These are phyloP conservation scores for Willowsia nigromaculata DNA, from an alignment of 2,888 invertebrate species.

Conservation along the genomic window DNA sequence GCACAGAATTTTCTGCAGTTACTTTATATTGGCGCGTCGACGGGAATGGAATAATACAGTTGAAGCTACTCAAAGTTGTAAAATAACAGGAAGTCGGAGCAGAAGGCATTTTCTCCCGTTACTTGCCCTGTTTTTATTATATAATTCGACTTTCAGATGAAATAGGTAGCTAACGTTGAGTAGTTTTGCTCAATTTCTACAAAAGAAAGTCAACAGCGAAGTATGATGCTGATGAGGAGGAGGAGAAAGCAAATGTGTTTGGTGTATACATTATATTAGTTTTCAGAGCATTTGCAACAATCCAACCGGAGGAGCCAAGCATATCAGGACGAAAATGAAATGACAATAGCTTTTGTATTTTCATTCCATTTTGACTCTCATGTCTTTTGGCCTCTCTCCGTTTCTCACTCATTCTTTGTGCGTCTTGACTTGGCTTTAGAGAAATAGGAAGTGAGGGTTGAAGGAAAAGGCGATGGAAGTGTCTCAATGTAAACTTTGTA, in stretches of 20 bases:
- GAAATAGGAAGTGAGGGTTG: background rate
- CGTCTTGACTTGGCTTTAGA: constrained; percentile 16
- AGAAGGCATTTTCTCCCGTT: background rate
- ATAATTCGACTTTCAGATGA: constrained; percentile 15
- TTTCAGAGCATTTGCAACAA: constrained; percentile 12
- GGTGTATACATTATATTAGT: constrained; percentile 19
- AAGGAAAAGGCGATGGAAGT: background rate
- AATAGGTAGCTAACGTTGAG: background rate
- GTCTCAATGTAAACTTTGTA: background rate
- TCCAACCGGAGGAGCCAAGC: background rate
- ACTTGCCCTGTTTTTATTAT: background rate
- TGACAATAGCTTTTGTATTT: constrained; percentile 48
- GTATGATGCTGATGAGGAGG: background rate
- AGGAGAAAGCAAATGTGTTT: constrained; percentile 49
- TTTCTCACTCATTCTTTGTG: constrained; percentile 9
- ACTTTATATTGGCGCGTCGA: background rate
- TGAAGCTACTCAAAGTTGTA: background rate
- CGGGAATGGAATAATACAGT: background rate
- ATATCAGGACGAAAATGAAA: constrained; percentile 31
- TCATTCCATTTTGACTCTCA: constrained; percentile 45
- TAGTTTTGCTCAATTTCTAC: background rate
- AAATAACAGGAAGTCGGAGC: constrained; percentile 21
- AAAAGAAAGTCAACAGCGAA: background rate
- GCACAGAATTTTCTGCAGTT: background rate
- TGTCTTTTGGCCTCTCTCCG: constrained; percentile 10